A percentile compares a stretch with the other conserved stretches of the same genome.
phyloP scores from a whole-genome alignment of 2,797 vertebrate genomes.

The Tadarida brasiliensis region DNA sequence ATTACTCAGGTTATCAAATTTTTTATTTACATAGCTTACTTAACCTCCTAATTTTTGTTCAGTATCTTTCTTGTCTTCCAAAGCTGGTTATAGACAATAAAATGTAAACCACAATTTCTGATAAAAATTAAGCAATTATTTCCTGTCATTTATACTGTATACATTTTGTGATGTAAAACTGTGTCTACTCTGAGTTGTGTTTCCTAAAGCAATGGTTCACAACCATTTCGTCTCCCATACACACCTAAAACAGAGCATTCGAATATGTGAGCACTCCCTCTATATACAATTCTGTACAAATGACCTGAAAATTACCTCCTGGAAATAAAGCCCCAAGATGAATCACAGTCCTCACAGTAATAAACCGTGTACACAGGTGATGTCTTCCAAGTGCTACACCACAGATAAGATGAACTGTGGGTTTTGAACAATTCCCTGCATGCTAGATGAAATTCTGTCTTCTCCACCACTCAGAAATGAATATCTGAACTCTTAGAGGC shows the following conservation, averaged over 20 bases:
- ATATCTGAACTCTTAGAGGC: background rate
- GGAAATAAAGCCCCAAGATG: background rate
- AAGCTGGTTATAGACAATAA: background rate
- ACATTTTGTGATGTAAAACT: background rate
- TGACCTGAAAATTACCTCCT: background rate
- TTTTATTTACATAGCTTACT: background rate
- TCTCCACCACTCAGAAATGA: background rate
- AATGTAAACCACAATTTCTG: background rate
- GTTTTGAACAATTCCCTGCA: background rate
- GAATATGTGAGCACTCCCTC: background rate
- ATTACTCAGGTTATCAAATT: background rate
- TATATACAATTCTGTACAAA: background rate
- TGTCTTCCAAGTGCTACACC: rapidly evolving
- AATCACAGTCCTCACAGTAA: background rate
- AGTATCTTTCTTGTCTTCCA: background rate
- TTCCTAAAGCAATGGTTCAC: background rate
- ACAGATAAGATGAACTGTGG: background rate
- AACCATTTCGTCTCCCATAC: background rate
- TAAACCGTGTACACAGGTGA: background rate
- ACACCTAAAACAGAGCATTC: background rate
- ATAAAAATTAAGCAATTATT: background rate
- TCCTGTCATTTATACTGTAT: background rate
- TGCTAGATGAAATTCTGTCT: background rate
- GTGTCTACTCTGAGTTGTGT: background rate
- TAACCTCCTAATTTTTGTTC: background rate